These are phyloP conservation scores for Tenualosa ilisha DNA, from an alignment of 2,797 vertebrate genomes.

Conservation along the genomic window DNA sequence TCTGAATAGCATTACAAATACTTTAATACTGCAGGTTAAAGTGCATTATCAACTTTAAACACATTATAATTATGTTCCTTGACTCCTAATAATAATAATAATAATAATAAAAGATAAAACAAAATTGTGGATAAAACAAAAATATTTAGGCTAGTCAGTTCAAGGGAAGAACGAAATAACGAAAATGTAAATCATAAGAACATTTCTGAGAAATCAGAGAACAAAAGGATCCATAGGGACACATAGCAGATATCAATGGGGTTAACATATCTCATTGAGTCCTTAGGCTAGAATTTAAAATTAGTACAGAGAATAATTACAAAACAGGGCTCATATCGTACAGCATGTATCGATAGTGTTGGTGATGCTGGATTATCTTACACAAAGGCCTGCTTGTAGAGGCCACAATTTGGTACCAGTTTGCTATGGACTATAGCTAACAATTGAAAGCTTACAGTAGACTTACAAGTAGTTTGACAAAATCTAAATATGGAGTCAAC, in stretches of 20 bases:
- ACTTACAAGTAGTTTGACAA: conserved; percentile 19
- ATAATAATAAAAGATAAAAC: too few species aligned
- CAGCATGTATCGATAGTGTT: neutral
- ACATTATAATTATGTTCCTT: neutral
- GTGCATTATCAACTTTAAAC: neutral
- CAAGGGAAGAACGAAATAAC: neutral
- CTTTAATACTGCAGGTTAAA: conserved; percentile 12
- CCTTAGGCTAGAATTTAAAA: neutral
- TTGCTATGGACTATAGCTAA: neutral
- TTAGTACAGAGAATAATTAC: neutral
- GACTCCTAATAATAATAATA: neutral
- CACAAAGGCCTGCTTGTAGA: neutral
- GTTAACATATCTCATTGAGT: neutral
- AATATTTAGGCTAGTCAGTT: neutral
- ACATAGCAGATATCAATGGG: neutral
- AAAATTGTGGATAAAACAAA: neutral
- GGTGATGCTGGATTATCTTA: neutral
- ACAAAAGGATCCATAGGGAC: neutral
- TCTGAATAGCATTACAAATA: neutral
- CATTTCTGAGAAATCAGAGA: neutral
- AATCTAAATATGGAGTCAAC: neutral
- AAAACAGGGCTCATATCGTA: neutral
- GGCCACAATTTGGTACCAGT: neutral
- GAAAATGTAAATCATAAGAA: neutral
- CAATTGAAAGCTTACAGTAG: conserved; percentile 10